Base-by-base conservation (phyloP, 2,888 invertebrate genomes). In the Mactromeris polynyma region DNA sequence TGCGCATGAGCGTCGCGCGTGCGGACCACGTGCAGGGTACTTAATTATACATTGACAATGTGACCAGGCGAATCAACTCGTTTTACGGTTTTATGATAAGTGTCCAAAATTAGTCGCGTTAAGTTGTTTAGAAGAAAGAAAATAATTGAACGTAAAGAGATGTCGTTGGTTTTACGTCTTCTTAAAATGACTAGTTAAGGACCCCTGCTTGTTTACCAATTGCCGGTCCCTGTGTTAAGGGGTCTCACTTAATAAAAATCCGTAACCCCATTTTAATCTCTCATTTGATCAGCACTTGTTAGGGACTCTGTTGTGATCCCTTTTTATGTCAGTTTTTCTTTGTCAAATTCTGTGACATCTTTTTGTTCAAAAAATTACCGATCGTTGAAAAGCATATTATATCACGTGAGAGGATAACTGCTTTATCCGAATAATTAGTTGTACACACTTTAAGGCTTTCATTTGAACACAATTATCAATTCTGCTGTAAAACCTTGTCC, bases 21-120 rank as follows among this genome's bases (percentile, higher is more conserved):
- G 90, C 88, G 84, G 90, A 91, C 92, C 92, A 90, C 92, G 91
- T 92, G 92, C 81, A 83, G 91, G 51, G 91, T 90, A 86, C 90
- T 90, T 88, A 89, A 92, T 91, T 91, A 92, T 90, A 91, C 90
- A 88, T 79, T 54, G 84, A 88, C 82, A 81, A 81, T 90, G 91
- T 92, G 91, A 89, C 90, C 86, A 82, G 73, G 79, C 89, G 64
- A 91, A 92, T 92, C 86, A 90, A 85, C 78, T 90, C 87, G 86
- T 86, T 89, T 91, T 89, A 91, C 90, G 90, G 82, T 85, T 85
- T 64, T 85, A 84, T 89, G 89, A 92, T 90, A 92, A 89, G 92
- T 90, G 92, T 90, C 81, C 83, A 90, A 89, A 90, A 89, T 89
- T 90, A 90, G 90, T 82, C 88, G 79, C 77, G 88, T 89, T 89